Evolutionary conservation across 2,797 vertebrate genomes (phyloP).

Genomic region (Phrynocephalus forsythii): DNA sequence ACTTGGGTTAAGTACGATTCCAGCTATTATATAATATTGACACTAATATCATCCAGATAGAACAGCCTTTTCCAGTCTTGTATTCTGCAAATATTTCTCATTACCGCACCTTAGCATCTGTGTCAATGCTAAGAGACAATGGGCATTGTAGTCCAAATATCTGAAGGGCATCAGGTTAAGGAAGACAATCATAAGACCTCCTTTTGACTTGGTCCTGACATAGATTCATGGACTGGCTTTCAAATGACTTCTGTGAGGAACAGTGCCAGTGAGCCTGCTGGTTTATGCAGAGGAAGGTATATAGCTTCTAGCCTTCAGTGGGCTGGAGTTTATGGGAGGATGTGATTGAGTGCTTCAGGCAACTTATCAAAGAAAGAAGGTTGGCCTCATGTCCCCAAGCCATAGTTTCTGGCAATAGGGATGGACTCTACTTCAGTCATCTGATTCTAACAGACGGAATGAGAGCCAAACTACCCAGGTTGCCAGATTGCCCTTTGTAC

Average conservation of each 20-base stretch:
- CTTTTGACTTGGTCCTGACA: neutral
- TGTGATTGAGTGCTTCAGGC: neutral
- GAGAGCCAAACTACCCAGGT: neutral
- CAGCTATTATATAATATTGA: no score
- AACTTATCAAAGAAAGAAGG: neutral
- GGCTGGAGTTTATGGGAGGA: neutral
- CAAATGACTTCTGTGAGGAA: neutral
- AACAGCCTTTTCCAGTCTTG: neutral
- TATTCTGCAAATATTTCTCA: neutral
- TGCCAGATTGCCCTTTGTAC: neutral
- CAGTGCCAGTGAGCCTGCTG: neutral
- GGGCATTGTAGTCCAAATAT: no score
- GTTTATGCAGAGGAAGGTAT: neutral
- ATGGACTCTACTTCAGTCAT: neutral
- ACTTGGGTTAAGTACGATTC: neutral
- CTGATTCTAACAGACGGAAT: neutral
- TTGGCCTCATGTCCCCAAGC: neutral
- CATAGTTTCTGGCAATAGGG: neutral
- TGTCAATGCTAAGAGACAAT: no score
- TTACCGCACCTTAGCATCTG: neutral
- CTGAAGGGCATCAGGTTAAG: neutral
- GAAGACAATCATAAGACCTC: neutral
- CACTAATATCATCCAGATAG: no score
- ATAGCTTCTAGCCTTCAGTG: neutral
- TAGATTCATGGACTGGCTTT: neutral